Evolutionary conservation across 2,888 invertebrate genomes (phyloP), one percentile per base, ranked within the genome.

Genomic region (Leucoptera coffeella): DNA sequence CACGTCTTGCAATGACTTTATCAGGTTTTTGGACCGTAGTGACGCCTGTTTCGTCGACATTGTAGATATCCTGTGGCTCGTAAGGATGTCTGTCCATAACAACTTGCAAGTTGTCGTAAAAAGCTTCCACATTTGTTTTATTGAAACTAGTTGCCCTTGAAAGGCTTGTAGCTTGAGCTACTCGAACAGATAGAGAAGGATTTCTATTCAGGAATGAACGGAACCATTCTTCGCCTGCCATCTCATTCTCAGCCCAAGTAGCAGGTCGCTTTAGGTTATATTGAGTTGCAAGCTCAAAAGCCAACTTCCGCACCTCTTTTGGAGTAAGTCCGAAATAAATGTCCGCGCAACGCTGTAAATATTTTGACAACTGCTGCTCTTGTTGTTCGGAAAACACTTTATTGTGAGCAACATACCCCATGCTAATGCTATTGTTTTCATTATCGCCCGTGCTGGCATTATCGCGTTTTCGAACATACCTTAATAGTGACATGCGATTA

Each of bases 161-260:
- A 5, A 39, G 29, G 15, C 38, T 40, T n/a, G 37, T 42, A 14
- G 39, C 40, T 21, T 38, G 37, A 5, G 39, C 36, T 17, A 14
- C 32, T 4, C 39, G 31, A 6, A 41, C 21, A 10, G 39, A 35
- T 11, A 39, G 31, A 31, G 30, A 31, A 12, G 35, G 36, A 21
- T 39, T 35, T 30, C 36, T 33, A 19, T 30, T 35, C 37, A 41
- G 34, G 26, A 39, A 41, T 3, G 20, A n/a, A 1, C 30, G 30
- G 32, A 39, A 40, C 32, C 34, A 32, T 12, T 29, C 30, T 28
- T 22, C 29, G n/a, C 32, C 36, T 15, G 34, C 35, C 29, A 30
- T 28, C 14, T 31, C 7, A 13, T 34, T 30, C 7, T 26, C 22
- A 7, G 12, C 19, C 32, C 32, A 34, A 20, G 25, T 15, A 14